These are phyloP conservation scores for Callinectes sapidus DNA, from an alignment of 2,888 invertebrate species.

Conservation along the genomic window DNA sequence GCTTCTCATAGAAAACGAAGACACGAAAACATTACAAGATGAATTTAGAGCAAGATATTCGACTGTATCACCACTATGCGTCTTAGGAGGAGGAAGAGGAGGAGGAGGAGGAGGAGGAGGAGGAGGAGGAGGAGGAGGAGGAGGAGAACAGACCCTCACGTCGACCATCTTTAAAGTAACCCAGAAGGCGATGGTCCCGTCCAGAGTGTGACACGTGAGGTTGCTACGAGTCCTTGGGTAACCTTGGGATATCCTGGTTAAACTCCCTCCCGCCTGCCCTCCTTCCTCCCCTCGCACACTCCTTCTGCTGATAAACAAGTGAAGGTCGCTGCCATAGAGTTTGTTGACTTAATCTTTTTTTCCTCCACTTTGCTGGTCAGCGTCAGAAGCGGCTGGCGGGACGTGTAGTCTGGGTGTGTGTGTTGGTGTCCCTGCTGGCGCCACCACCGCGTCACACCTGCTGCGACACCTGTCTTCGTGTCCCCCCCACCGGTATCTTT, in stretches of 20 bases:
- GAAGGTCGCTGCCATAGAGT: not conserved
- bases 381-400: not conserved
- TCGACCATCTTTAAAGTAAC: not conserved
- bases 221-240: not conserved
- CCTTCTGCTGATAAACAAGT: not conserved
- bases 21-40: too few species aligned
- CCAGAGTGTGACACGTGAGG: not conserved
- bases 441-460: too few species aligned
- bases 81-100: not conserved
- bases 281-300: not conserved
- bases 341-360: not conserved
- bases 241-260: constrained; percentile 4
- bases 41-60: too few species aligned
- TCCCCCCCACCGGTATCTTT: too few species aligned
- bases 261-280: not conserved
- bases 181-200: not conserved
- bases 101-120: not conserved
- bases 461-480: too few species aligned
- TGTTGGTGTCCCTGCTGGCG: not conserved
- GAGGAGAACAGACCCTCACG: not conserved
- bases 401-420: not conserved
- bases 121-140: constrained; percentile 19
- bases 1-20: too few species aligned
- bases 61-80: not conserved
- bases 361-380: not conserved